Conservation (phyloP, 1,140 invertebrate genomes). For the Lasaia peninsularis region DNA sequence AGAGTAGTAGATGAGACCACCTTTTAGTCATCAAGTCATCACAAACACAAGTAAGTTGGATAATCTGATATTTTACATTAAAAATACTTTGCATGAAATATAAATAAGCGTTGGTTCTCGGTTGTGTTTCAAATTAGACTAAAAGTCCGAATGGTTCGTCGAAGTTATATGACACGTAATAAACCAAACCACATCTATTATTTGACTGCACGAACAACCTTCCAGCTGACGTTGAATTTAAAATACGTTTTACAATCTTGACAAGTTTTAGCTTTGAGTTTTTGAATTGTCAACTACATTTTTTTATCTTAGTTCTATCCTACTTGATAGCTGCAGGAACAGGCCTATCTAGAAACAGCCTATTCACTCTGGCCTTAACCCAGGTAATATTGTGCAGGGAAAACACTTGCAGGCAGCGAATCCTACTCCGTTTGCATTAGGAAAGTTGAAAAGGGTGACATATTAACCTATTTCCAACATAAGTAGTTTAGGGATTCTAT, state of each 20-base stretch:
- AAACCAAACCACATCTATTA: conserved; percentile 74
- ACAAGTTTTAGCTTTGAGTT: not conserved
- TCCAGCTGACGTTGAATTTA: conserved; percentile 67
- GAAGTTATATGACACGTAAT: conserved; percentile 71
- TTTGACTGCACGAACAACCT: conserved; percentile 45
- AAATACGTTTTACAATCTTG: conserved; percentile 65
- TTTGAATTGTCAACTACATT: too few species aligned
- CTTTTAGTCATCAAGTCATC: not conserved
- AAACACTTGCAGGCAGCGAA: too few species aligned
- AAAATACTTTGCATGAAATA: conserved; percentile 5
- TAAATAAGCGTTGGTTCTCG: conserved; percentile 39
- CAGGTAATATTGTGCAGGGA: too few species aligned
- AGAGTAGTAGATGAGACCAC: not conserved
- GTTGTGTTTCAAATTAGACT: conserved; percentile 69
- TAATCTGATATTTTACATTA: too few species aligned
- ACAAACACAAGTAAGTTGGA: not conserved
- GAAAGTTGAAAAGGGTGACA: too few species aligned
- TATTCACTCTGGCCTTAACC: too few species aligned
- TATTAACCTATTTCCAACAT: too few species aligned
- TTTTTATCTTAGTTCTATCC: too few species aligned
- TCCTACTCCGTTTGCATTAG: too few species aligned
- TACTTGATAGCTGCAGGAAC: conserved; percentile 34
- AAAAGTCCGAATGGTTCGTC: conserved; percentile 48
- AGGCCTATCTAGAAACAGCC: too few species aligned
- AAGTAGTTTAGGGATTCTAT: too few species aligned